These are phyloP conservation scores for Ciconia nigra DNA, from an alignment of 2,797 vertebrate genomes.

Conservation along the genomic window DNA sequence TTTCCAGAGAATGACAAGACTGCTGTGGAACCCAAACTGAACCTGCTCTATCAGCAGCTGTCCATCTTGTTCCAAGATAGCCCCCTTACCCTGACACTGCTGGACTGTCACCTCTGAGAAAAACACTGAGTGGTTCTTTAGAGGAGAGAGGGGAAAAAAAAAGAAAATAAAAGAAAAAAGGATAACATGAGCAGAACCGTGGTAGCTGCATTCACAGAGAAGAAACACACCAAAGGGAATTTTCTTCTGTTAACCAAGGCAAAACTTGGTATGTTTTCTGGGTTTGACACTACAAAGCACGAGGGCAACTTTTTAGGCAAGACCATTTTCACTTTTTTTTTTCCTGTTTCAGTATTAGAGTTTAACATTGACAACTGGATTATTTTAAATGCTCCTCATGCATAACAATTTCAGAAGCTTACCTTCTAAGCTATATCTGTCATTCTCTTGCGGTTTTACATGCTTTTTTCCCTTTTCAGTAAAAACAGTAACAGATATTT, in stretches of 20 bases:
- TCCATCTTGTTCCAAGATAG: not conserved
- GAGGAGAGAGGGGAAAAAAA: rapidly evolving
- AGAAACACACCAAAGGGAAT: not conserved
- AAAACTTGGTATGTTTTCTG: not conserved
- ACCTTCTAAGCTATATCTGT: not conserved
- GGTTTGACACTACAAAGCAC: not conserved
- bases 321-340: not conserved
- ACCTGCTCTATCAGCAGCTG: not conserved
- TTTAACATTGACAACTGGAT: not conserved
- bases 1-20: not conserved
- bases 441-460: not conserved
- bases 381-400: not conserved
- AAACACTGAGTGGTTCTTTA: not conserved
- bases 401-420: not conserved
- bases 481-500: not conserved
- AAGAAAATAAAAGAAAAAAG: too few relatives aligned
- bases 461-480: not conserved
- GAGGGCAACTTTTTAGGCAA: not conserved
- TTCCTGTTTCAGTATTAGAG: not conserved
- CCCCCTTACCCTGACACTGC: not conserved
- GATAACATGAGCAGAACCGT: not conserved
- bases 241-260: not conserved
- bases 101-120: not conserved
- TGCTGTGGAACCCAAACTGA: not conserved
- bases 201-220: not conserved